phyloP scores from a whole-genome alignment of 2,888 invertebrate species.

The Cheilosia scutellata region DNA sequence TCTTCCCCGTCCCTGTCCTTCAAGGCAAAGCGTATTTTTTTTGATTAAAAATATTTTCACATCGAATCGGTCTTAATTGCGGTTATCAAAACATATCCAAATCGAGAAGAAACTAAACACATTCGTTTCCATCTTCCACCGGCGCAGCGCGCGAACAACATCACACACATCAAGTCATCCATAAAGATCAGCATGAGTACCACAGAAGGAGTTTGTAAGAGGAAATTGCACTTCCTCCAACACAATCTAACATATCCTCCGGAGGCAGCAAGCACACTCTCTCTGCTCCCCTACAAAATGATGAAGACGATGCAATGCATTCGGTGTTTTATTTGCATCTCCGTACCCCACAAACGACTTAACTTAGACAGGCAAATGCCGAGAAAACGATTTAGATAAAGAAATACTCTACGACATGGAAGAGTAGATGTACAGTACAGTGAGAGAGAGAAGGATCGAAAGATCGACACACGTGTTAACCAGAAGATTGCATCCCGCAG shows the following conservation, averaged over 20 bases:
- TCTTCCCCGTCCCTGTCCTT: not conserved
- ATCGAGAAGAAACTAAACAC: slow-evolving; percentile 53
- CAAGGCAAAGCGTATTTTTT: slow-evolving; percentile 9
- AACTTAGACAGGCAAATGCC: slow-evolving; percentile 39
- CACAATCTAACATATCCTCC: slow-evolving; percentile 49
- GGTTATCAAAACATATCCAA: slow-evolving; percentile 71
- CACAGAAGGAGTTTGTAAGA: slow-evolving; percentile 53
- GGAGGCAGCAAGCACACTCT: slow-evolving; percentile 14
- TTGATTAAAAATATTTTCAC: slow-evolving; percentile 53
- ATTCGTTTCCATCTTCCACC: slow-evolving; percentile 27
- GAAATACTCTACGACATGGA: slow-evolving; percentile 10
- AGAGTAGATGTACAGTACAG: not conserved
- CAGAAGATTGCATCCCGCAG: slow-evolving; percentile 71
- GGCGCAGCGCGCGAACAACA: not conserved
- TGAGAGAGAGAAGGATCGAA: slow-evolving; percentile 1
- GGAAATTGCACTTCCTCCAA: slow-evolving; percentile 75
- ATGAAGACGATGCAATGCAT: not conserved
- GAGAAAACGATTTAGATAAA: slow-evolving; percentile 69
- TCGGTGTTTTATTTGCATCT: slow-evolving; percentile 53
- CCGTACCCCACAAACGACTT: not conserved
- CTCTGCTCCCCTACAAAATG: not conserved
- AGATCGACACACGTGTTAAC: slow-evolving; percentile 72
- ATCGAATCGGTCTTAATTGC: slow-evolving; percentile 67
- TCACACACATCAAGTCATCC: slow-evolving; percentile 59
- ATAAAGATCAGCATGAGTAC: slow-evolving; percentile 60